Percentiles rank a stretch among this genome's conserved stretches.
Conservation (phyloP, 2,888 invertebrate genomes). For the Notodonta ziczac region DNA sequence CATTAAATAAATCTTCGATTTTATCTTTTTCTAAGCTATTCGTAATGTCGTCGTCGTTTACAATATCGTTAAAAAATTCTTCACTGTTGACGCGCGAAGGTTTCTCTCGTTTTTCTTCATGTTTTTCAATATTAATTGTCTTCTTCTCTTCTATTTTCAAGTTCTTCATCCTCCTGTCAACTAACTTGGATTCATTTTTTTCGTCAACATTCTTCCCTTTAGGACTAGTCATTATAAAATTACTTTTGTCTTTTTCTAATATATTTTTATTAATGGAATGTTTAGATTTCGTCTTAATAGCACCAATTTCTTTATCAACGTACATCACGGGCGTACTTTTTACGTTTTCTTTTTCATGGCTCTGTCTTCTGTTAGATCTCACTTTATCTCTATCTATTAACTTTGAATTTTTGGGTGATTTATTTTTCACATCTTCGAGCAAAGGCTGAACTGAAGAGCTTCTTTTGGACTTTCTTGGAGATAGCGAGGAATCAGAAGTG, state of each 20-base stretch:
- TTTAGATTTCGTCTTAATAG: constrained; percentile 81
- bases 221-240: constrained; percentile 73
- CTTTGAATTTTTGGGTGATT: constrained; percentile 66
- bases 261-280: constrained; percentile 80
- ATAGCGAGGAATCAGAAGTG: constrained; percentile 60
- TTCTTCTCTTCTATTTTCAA: constrained; percentile 55
- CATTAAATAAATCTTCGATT: constrained; percentile 74
- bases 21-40: constrained; percentile 64
- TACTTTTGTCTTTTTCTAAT: constrained; percentile 80
- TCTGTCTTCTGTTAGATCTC: constrained; percentile 59
- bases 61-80: constrained; percentile 70
- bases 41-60: constrained; percentile 59
- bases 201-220: constrained; percentile 66
- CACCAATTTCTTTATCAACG: constrained; percentile 76
- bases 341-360: constrained; percentile 70
- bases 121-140: constrained; percentile 45
- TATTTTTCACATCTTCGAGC: constrained; percentile 68
- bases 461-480: constrained; percentile 67
- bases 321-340: constrained; percentile 59
- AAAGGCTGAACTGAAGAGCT: constrained; percentile 76
- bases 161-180: constrained; percentile 51
- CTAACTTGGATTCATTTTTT: constrained; percentile 56
- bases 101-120: constrained; percentile 34
- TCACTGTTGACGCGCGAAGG: constrained; percentile 60
- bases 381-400: constrained; percentile 76